These are phyloP conservation scores for Drosophila punjabiensis DNA, from an alignment of 1,140 invertebrate genomes.

Conservation along the genomic window DNA sequence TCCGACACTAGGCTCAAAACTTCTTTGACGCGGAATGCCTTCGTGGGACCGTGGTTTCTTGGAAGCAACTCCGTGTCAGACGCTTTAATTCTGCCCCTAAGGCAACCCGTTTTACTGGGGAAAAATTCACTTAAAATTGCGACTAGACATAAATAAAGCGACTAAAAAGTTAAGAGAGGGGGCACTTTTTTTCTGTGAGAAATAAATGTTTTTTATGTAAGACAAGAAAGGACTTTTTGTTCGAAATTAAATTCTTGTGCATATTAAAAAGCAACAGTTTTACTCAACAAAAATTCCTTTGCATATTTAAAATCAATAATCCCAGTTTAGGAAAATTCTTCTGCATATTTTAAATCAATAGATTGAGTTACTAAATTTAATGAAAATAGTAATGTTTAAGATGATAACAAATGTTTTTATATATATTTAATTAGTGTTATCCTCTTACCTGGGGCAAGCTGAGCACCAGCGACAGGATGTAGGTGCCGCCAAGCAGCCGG, in stretches of 20 bases:
- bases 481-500: constrained; percentile 88
- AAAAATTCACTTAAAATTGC: neutral
- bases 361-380: neutral
- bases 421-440: neutral
- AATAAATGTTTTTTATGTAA: neutral
- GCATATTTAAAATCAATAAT: neutral
- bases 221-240: neutral
- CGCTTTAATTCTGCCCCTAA: neutral
- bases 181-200: neutral
- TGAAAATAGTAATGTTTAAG: neutral
- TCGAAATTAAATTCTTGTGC: neutral
- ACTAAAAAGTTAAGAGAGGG: neutral
- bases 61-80: neutral
- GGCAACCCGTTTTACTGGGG: neutral
- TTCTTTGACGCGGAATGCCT: constrained; percentile 11
- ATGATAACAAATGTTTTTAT: neutral
- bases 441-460: constrained; percentile 92
- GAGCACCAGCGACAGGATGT: constrained; percentile 90
- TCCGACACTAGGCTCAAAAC: constrained; percentile 3
- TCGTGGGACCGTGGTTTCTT: neutral
- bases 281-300: neutral
- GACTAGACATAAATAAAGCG: neutral
- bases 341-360: no score
- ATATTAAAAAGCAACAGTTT: neutral
- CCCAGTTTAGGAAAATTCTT: neutral